A percentile compares a stretch with the other conserved stretches of the same genome.
These are phyloP conservation scores for Schizopygopsis pylzovi DNA, from an alignment of 2,797 vertebrate species.

Conservation along the genomic window DNA sequence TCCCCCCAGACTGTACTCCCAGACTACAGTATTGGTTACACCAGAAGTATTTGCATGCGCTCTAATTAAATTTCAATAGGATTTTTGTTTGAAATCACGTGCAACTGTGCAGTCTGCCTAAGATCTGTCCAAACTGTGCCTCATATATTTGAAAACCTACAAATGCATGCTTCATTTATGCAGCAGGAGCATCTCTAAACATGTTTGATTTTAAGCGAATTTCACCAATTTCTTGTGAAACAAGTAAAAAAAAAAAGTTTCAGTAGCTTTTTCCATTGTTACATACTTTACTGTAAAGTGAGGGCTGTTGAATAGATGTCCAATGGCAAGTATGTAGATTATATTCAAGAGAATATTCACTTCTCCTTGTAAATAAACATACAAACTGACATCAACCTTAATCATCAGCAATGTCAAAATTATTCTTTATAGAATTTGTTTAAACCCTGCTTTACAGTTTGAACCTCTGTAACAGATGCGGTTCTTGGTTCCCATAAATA, in stretches of 20 bases:
- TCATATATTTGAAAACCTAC: neutral
- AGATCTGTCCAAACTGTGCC: neutral
- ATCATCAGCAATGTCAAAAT: neutral
- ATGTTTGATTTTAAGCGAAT: neutral
- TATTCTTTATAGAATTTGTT: neutral
- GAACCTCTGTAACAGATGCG: neutral
- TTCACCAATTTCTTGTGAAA: neutral
- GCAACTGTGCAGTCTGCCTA: neutral
- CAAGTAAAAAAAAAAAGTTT: neutral
- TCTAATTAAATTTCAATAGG: neutral
- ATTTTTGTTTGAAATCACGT: neutral
- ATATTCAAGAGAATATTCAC: neutral
- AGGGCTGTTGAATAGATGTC: neutral
- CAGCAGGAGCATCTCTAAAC: neutral
- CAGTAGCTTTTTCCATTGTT: neutral
- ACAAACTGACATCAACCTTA: neutral
- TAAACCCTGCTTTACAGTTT: too few relatives aligned
- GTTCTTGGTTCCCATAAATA: neutral
- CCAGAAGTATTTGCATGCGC: neutral
- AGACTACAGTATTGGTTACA: neutral
- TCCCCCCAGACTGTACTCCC: neutral
- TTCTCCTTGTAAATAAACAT: neutral
- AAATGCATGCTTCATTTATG: neutral
- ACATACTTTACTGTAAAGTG: neutral
- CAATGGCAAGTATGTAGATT: neutral